These are phyloP conservation scores for Hypomecis atomaria DNA, from an alignment of 2,888 invertebrate genomes.

Conservation along the genomic window DNA sequence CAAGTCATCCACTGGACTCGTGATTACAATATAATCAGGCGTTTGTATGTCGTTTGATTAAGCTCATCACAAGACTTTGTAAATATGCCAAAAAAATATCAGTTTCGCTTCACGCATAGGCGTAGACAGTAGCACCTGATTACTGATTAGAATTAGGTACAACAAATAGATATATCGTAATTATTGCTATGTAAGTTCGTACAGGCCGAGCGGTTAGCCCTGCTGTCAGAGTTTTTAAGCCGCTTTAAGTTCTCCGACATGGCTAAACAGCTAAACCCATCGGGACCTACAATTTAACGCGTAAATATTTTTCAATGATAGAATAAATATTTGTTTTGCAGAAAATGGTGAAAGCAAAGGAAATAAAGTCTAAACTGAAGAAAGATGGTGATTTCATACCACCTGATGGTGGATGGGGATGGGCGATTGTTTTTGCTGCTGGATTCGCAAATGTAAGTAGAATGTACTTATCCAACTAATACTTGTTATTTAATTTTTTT, in stretches of 20 bases:
- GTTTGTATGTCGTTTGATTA: slow-evolving; percentile 20
- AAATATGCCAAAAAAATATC: slow-evolving; percentile 49
- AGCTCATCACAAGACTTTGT: slow-evolving; percentile 25
- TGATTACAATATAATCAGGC: slow-evolving; percentile 1
- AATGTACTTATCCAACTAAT: too few species aligned
- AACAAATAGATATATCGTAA: not conserved
- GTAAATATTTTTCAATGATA: not conserved
- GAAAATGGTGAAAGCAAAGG: slow-evolving; percentile 62
- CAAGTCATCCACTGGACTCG: slow-evolving; percentile 1
- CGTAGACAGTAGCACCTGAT: slow-evolving; percentile 41
- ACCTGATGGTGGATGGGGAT: slow-evolving; percentile 92
- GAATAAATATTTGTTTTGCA: slow-evolving; percentile 22
- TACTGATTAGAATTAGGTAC: too few species aligned
- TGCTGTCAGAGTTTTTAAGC: too few species aligned
- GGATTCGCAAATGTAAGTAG: slow-evolving; percentile 89
- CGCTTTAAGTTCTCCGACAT: too few species aligned
- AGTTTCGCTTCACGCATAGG: slow-evolving; percentile 51
- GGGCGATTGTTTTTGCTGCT: slow-evolving; percentile 89
- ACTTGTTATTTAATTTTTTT: too few species aligned
- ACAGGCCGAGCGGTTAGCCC: too few species aligned
- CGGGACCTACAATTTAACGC: too few species aligned
- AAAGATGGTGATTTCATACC: slow-evolving; percentile 85
- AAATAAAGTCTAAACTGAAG: slow-evolving; percentile 64
- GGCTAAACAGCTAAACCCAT: too few species aligned
- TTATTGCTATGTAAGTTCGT: too few species aligned